phyloP scores from a whole-genome alignment of 1,140 invertebrate species.

The Bacillus rossius region DNA sequence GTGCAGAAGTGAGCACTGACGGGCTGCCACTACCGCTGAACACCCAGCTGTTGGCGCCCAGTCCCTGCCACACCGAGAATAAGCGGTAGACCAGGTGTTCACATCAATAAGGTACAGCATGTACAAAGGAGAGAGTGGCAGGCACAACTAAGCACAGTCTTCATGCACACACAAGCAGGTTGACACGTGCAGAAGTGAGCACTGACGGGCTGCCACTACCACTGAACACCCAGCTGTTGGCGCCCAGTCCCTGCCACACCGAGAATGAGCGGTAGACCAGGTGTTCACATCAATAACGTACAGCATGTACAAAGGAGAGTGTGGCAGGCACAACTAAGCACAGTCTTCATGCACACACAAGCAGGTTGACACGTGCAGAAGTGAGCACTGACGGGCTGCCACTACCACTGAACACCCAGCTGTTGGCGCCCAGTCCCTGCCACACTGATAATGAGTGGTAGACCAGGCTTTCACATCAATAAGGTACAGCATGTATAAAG shows the following conservation, averaged over 20 bases:
- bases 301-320: slow-evolving; percentile 87
- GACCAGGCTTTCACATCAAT: slow-evolving; percentile 90
- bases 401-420: slow-evolving; percentile 79
- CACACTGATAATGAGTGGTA: slow-evolving; percentile 82
- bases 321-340: no score
- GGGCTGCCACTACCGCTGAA: slow-evolving; percentile 73
- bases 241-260: slow-evolving; percentile 40
- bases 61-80: slow-evolving; percentile 69
- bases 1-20: no score
- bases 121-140: slow-evolving; percentile 81
- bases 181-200: no score
- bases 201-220: slow-evolving; percentile 64
- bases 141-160: no score
- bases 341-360: no score
- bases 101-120: slow-evolving; percentile 92
- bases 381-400: slow-evolving; percentile 53
- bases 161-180: no score
- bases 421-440: slow-evolving; percentile 49
- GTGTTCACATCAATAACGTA: slow-evolving; percentile 91
- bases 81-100: slow-evolving; percentile 90
- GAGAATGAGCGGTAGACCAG: slow-evolving; percentile 88
- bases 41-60: slow-evolving; percentile 66
- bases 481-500: slow-evolving; percentile 89
- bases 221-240: slow-evolving; percentile 80
- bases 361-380: no score